Conservation (phyloP, 2,797 vertebrate genomes). For the Pteronotus mesoamericanus region DNA sequence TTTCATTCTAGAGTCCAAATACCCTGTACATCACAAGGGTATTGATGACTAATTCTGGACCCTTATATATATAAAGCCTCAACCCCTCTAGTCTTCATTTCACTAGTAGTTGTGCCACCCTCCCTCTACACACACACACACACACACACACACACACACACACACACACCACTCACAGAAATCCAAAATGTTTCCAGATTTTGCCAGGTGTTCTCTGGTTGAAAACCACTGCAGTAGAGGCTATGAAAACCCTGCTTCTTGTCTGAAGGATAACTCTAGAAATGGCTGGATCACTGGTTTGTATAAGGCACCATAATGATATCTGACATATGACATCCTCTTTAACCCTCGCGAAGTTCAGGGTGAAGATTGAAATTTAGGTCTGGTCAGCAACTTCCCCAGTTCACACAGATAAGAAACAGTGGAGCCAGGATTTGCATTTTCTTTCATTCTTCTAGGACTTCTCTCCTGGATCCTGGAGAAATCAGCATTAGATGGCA, state of each 20-base stretch:
- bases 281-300: neutral
- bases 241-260: neutral
- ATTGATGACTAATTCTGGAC: neutral
- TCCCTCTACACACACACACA: neutral
- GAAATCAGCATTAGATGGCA: neutral
- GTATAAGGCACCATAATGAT: fast-evolving
- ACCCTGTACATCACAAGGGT: neutral
- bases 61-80: neutral
- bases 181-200: neutral
- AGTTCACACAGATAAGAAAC: neutral
- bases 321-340: too few relatives aligned
- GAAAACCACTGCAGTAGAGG: neutral
- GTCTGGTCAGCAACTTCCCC: fast-evolving
- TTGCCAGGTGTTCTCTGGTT: neutral
- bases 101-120: neutral
- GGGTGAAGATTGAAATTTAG: neutral
- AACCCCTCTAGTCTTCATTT: neutral
- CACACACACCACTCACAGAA: neutral
- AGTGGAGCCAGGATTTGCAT: too few relatives aligned
- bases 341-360: neutral
- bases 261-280: too few relatives aligned
- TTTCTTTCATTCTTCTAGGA: neutral
- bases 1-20: neutral
- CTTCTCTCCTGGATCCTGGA: neutral
- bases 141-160: too few relatives aligned